Base-by-base conservation (phyloP, 1,140 invertebrate genomes). In the Ectropis grisescens region DNA sequence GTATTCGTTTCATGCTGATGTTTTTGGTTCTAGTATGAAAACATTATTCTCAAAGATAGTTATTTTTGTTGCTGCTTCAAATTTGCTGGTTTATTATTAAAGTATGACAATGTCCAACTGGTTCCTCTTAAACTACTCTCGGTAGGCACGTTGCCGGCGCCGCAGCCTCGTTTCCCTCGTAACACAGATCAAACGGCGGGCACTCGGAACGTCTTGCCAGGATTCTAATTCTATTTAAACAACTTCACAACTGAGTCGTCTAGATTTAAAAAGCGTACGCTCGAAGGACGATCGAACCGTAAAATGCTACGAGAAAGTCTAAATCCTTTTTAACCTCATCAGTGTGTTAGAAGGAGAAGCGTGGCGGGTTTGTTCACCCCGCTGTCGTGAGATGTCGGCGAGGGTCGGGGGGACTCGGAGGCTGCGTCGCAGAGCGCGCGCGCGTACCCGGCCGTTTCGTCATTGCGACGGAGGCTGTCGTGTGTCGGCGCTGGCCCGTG, bases 401-500 rank as follows among this genome's bases (percentile, higher is more conserved):
- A 33, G 16, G 39, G 47, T 74, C 67, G 70, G 60, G 42, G 36
- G 60, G 52, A 37, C 70, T 67, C 70, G 68, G 69, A 60, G 58
- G 66, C 61, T 64, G 70, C 54, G 67, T 44, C 65, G 59, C 52
- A 76, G 62, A 32, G 71, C 69, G 75, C 71, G 69, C 69, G 69
- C 74, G 74, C 74, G 71, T 70, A 48, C 71, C 71, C 74, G 69
- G 71, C 65, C 71, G 67, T 58, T 76, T 74, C 74, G 74, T 64
- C 74, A 76, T 76, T 76, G 74, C 74, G 74, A 68, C 74, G 74
- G 67, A 75, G 68, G 69, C 71, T 75, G 67, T 75, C 64, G 68
- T 68, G 60, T 74, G 62, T 79, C 69, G 53, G 71, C 67, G 65
- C 60, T 66, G 61, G 70, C 46, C 69, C 62, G 67, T 59, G 59